A percentile compares a stretch with the other conserved stretches of the same genome.
These are phyloP conservation scores for Eupithecia inturbata DNA, from an alignment of 2,888 invertebrate genomes.

Conservation along the genomic window DNA sequence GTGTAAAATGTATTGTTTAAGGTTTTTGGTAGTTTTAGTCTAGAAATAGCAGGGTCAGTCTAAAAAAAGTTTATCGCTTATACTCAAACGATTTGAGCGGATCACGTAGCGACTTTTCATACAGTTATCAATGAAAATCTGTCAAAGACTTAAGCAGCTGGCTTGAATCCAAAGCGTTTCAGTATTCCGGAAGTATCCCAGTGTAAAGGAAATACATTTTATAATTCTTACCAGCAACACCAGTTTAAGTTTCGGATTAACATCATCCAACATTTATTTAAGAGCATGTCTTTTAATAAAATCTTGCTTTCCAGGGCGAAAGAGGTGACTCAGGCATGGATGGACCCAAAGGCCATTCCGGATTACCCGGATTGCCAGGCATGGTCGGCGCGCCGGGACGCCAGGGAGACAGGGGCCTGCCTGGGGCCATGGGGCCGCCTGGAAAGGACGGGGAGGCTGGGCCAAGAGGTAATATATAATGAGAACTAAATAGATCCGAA, in stretches of 20 bases:
- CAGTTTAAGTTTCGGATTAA: background rate
- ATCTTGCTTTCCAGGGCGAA: conserved; percentile 63
- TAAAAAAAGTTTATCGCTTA: background rate
- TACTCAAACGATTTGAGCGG: too few species aligned
- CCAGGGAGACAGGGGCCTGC: conserved; percentile 88
- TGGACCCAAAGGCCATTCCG: conserved; percentile 92
- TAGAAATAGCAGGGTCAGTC: background rate
- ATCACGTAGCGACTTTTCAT: background rate
- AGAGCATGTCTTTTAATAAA: background rate
- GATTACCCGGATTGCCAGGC: conserved; percentile 93
- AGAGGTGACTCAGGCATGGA: conserved; percentile 86
- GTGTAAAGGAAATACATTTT: too few species aligned
- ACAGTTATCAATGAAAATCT: background rate
- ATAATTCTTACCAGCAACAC: background rate
- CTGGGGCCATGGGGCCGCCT: conserved; percentile 86
- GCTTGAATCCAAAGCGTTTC: too few species aligned
- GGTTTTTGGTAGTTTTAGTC: background rate
- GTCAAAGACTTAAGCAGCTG: too few species aligned
- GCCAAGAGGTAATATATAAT: conserved; percentile 81
- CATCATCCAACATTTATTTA: background rate
- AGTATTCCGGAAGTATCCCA: too few species aligned
- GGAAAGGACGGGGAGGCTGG: conserved; percentile 92
- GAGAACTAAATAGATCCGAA: too few species aligned
- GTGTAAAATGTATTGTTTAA: background rate
- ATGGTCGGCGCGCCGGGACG: conserved; percentile 87